phyloP scores from a whole-genome alignment of 2,113 vertebrate species.

The Leucopsar rothschildi region DNA sequence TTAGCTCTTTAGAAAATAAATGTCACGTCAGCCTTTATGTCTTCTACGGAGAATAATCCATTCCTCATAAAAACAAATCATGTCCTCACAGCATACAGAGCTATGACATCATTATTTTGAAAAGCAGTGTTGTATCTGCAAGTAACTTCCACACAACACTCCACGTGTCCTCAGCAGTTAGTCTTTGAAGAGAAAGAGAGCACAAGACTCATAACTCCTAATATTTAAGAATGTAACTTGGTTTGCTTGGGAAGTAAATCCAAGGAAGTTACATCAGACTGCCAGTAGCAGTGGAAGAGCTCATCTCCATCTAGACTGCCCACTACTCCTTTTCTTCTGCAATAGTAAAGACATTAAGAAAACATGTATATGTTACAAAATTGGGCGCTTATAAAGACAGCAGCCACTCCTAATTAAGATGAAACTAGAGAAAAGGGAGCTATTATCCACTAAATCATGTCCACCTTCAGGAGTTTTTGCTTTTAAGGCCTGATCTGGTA shows the following conservation, averaged over 20 bases:
- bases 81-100: neutral
- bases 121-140: neutral
- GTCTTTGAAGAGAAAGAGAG: neutral
- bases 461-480: neutral
- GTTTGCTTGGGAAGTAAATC: neutral
- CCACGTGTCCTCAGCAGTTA: neutral
- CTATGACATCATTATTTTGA: neutral
- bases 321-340: rapidly evolving
- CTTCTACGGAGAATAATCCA: neutral
- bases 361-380: neutral
- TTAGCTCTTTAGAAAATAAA: neutral
- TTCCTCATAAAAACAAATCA: neutral
- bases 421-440: neutral
- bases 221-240: rapidly evolving
- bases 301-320: neutral
- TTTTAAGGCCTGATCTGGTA: neutral
- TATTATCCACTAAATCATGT: neutral
- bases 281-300: neutral
- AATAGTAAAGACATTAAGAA: neutral
- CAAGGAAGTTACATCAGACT: neutral
- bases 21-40: neutral
- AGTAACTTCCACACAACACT: neutral
- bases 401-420: neutral
- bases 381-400: neutral
- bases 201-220: rapidly evolving